Percentiles rank a stretch among this genome's conserved stretches.
Conservation (phyloP, 2,797 vertebrate genomes). For the Macropodus opercularis region DNA sequence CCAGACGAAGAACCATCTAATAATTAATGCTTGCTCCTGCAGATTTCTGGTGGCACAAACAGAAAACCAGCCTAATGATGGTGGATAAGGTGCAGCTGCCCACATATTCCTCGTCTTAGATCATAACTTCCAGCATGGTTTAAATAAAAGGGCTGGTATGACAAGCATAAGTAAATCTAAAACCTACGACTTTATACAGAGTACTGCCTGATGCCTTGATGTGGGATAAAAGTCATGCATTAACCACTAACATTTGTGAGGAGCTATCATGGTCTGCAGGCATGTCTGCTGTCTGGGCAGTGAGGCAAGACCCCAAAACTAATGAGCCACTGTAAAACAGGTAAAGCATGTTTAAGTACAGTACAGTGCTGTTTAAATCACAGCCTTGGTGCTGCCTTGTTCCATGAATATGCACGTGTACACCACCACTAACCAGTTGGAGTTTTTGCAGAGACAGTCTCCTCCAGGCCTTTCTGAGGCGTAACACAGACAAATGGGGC, state of each 20-base stretch:
- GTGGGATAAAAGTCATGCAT: slow-evolving; percentile 59
- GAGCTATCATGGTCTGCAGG: slow-evolving; percentile 35
- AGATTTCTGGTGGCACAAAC: slow-evolving; percentile 18
- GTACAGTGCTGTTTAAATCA: no score
- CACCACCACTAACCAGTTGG: no score
- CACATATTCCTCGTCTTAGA: slow-evolving; percentile 72
- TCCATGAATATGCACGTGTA: no score
- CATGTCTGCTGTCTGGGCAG: slow-evolving; percentile 6
- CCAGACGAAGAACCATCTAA: slow-evolving; percentile 16
- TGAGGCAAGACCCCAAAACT: neutral
- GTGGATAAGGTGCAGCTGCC: slow-evolving; percentile 66
- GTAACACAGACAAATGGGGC: no score
- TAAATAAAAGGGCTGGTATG: slow-evolving; percentile 70
- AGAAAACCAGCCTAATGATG: slow-evolving; percentile 43
- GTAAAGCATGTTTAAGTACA: neutral
- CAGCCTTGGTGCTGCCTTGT: no score
- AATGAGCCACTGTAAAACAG: neutral
- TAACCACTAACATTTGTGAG: slow-evolving; percentile 56
- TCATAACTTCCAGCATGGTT: slow-evolving; percentile 52
- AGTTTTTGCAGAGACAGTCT: no score
- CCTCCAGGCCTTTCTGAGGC: no score
- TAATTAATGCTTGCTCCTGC: slow-evolving; percentile 23
- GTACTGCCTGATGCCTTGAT: slow-evolving; percentile 38
- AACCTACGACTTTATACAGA: slow-evolving; percentile 69
- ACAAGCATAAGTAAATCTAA: slow-evolving; percentile 69